Evolutionary conservation across 35 echinoderm and acorn worm species (phyloP).

Genomic region (Apostichopus parvimensis): DNA sequence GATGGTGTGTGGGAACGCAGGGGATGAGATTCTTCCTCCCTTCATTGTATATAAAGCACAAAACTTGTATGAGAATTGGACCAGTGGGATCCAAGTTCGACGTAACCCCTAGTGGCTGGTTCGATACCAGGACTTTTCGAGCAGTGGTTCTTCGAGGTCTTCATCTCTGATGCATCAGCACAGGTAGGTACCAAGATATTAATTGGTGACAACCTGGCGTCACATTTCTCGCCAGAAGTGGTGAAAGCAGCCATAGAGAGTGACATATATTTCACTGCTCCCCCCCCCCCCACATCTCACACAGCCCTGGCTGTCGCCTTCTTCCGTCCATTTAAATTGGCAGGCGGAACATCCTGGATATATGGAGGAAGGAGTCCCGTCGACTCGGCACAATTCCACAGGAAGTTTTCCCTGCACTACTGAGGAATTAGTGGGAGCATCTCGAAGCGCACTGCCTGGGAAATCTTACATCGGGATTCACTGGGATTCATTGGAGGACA

Average conservation of each 20-base stretch:
- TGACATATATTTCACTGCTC: not conserved
- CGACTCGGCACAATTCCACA: too few relatives aligned
- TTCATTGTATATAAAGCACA: too few relatives aligned
- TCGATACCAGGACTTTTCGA: slow-evolving; percentile 48
- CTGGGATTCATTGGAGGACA: too few relatives aligned
- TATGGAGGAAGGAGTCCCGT: too few relatives aligned
- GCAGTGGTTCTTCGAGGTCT: slow-evolving; percentile 55
- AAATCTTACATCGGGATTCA: too few relatives aligned
- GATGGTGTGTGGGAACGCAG: not conserved
- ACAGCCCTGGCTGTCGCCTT: too few relatives aligned
- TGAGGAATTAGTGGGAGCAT: too few relatives aligned
- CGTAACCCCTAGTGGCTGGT: slow-evolving; percentile 52
- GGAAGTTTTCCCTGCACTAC: too few relatives aligned
- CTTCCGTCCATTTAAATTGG: too few relatives aligned
- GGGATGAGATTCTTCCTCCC: not conserved
- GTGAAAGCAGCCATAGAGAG: slow-evolving; percentile 40
- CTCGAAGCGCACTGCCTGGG: too few relatives aligned
- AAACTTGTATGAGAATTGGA: not conserved
- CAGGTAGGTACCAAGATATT: slow-evolving; percentile 31
- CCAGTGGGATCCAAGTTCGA: slow-evolving; percentile 47
- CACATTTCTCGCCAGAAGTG: slow-evolving; percentile 41
- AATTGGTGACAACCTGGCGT: slow-evolving; percentile 46
- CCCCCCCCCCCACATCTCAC: too few relatives aligned
- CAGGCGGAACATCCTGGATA: too few relatives aligned
- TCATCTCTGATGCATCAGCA: slow-evolving; percentile 35